Conservation (phyloP, 2,888 invertebrate species). For the Rhagonycha fulva region DNA sequence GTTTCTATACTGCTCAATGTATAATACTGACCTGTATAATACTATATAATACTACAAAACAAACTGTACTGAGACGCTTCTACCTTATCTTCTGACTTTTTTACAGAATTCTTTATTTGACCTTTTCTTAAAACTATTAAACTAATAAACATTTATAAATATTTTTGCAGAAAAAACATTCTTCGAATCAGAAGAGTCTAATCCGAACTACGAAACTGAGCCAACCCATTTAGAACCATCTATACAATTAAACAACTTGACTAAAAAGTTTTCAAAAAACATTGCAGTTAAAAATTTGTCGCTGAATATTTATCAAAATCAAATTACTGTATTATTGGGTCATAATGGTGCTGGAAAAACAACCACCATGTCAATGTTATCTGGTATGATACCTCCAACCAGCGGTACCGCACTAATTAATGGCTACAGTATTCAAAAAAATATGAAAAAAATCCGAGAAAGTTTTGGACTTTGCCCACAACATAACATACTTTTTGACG, state of each 20-base stretch:
- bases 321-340: conserved; percentile 83
- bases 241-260: conserved; percentile 61
- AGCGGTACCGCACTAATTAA: conserved; percentile 72
- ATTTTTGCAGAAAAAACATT: not conserved
- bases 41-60: too few species aligned
- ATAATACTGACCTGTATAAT: too few species aligned
- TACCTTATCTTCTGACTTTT: too few species aligned
- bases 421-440: conserved; percentile 70
- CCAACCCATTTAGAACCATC: conserved; percentile 57
- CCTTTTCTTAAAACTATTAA: too few species aligned
- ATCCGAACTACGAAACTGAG: conserved; percentile 56
- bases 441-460: conserved; percentile 67
- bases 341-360: conserved; percentile 91
- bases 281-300: conserved; percentile 70
- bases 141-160: too few species aligned
- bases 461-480: conserved; percentile 84
- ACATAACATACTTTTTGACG: conserved; percentile 82
- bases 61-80: too few species aligned
- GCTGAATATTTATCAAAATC: conserved; percentile 84
- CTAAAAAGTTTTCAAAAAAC: conserved; percentile 63
- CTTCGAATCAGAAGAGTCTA: not conserved
- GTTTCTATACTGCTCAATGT: too few species aligned
- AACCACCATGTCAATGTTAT: conserved; percentile 91
- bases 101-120: too few species aligned
- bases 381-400: conserved; percentile 72